These are phyloP conservation scores for Antedon bifida DNA, from an alignment of 35 echinoderm and acorn worm species.

Conservation along the genomic window DNA sequence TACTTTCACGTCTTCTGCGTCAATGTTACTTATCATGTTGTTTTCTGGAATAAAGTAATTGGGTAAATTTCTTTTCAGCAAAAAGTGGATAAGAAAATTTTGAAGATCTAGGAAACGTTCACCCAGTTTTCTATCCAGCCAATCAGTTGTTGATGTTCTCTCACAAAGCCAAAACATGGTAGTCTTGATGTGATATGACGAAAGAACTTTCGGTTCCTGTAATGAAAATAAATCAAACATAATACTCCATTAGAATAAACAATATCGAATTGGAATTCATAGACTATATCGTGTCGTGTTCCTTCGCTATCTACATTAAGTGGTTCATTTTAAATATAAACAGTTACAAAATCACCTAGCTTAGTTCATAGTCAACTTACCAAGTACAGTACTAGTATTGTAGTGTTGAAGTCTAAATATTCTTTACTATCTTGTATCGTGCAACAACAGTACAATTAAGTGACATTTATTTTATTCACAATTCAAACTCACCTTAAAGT, in stretches of 20 bases:
- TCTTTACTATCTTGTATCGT: too few relatives aligned
- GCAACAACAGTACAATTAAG: too few relatives aligned
- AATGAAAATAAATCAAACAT: neutral
- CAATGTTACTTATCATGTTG: neutral
- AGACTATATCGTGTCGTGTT: too few relatives aligned
- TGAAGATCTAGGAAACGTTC: neutral
- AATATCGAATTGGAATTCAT: too few relatives aligned
- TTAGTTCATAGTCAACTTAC: too few relatives aligned
- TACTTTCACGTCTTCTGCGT: neutral
- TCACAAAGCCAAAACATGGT: conserved; percentile 5
- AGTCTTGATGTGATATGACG: conserved; percentile 1
- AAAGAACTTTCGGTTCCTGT: conserved; percentile 5
- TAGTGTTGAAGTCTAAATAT: too few relatives aligned
- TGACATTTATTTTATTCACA: too few relatives aligned
- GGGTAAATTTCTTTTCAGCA: neutral
- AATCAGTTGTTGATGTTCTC: neutral
- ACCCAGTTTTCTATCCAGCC: neutral
- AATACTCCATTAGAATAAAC: neutral
- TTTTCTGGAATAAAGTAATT: conserved; percentile 3
- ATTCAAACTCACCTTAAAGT: neutral
- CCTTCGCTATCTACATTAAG: too few relatives aligned
- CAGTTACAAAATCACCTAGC: too few relatives aligned
- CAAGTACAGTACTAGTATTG: too few relatives aligned
- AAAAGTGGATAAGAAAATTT: neutral
- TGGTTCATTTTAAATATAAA: too few relatives aligned